phyloP scores from a whole-genome alignment of 2,888 invertebrate species.

The Pterostichus niger region DNA sequence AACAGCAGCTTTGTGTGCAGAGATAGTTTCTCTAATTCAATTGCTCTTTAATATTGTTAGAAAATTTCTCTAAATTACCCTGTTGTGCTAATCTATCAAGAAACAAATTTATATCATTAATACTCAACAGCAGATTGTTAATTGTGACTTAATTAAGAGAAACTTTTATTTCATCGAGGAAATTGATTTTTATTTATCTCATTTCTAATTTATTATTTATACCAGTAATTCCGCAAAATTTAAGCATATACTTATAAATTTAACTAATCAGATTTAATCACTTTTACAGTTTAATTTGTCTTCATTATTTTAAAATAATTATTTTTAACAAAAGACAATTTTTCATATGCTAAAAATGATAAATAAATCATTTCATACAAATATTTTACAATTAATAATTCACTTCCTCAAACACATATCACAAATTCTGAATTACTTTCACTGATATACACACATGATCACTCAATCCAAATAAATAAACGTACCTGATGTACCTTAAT shows the following conservation, averaged over 20 bases:
- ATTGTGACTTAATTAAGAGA: neutral
- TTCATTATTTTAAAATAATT: too few relatives aligned
- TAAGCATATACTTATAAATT: too few relatives aligned
- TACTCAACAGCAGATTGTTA: too few relatives aligned
- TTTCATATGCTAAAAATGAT: too few relatives aligned
- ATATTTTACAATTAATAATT: too few relatives aligned
- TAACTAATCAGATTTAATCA: too few relatives aligned
- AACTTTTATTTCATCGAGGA: neutral
- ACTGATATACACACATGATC: neutral
- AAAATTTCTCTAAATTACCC: constrained; percentile 49
- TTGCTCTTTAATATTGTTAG: constrained; percentile 15
- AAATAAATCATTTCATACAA: too few relatives aligned
- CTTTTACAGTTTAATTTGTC: too few relatives aligned
- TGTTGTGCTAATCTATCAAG: neutral
- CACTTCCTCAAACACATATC: neutral
- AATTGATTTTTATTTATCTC: neutral
- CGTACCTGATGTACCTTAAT: constrained; percentile 44
- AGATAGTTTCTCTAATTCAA: constrained; percentile 47
- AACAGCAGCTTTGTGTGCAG: constrained; percentile 27
- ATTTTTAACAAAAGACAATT: too few relatives aligned
- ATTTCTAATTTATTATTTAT: too few relatives aligned
- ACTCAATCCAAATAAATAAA: neutral
- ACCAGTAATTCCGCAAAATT: too few relatives aligned
- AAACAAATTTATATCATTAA: too few relatives aligned
- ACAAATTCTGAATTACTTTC: constrained; percentile 17